Percentiles rank a stretch among this genome's conserved stretches.
Conservation (phyloP, 1,140 invertebrate genomes). For the Acromyrmex heyeri region DNA sequence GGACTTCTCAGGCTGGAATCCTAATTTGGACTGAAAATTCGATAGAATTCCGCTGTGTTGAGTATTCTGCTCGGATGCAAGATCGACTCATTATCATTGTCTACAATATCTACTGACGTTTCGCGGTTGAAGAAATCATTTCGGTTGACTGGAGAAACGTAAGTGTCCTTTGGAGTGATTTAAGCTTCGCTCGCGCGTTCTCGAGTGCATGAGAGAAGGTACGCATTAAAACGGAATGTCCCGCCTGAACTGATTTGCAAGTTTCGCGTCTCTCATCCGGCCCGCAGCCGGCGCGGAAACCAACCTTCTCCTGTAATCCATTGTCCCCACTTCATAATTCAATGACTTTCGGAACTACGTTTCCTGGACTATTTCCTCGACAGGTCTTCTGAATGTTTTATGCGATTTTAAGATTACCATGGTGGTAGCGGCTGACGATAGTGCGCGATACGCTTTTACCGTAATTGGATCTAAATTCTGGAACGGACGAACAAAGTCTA, state of each 20-base stretch:
- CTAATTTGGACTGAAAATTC: conserved; percentile 45
- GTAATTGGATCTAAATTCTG: conserved; percentile 64
- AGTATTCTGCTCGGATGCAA: neutral
- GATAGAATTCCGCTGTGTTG: neutral
- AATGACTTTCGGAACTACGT: conserved; percentile 62
- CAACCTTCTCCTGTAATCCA: conserved; percentile 50
- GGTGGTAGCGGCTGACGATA: neutral
- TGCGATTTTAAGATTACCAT: conserved; percentile 34
- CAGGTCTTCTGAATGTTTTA: conserved; percentile 62
- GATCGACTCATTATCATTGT: conserved; percentile 18
- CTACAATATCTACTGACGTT: neutral
- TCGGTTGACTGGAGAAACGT: conserved; percentile 19
- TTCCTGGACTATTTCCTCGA: conserved; percentile 56
- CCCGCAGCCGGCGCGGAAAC: conserved; percentile 25
- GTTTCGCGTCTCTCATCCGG: conserved; percentile 53
- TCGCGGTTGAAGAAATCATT: conserved; percentile 21
- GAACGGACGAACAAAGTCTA: conserved; percentile 31
- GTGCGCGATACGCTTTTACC: conserved; percentile 53
- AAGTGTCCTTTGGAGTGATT: conserved; percentile 31
- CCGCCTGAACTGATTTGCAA: conserved; percentile 44
- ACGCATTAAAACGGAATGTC: conserved; percentile 46
- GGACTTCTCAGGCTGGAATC: neutral
- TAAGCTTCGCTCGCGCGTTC: conserved; percentile 7
- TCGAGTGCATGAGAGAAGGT: neutral
- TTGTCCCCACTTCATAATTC: conserved; percentile 69